Conservation (phyloP, 1,140 invertebrate genomes). For the Drosophila guanche region DNA sequence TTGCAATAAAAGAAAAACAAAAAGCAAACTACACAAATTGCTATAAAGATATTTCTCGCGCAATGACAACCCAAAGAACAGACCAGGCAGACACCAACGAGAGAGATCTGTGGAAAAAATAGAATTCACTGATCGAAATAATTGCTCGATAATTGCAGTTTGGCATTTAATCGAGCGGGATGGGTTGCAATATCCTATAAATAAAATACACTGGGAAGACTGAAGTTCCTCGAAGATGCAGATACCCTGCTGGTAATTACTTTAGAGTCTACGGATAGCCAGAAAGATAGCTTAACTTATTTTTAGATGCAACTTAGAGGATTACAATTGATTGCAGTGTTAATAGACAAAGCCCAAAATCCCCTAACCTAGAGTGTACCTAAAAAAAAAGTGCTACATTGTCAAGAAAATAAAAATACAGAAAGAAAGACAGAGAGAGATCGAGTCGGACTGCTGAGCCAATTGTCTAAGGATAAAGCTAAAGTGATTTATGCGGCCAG, state of each 20-base stretch:
- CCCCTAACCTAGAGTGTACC: no score
- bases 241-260: conserved; percentile 8
- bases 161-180: conserved; percentile 61
- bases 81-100: conserved; percentile 45
- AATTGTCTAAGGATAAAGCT: conserved; percentile 38
- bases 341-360: no score
- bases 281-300: no score
- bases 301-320: no score
- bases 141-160: conserved; percentile 56
- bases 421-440: background rate
- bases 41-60: conserved; percentile 44
- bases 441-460: background rate
- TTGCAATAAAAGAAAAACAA: conserved; percentile 33
- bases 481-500: conserved; percentile 70
- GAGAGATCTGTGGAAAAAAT: conserved; percentile 31
- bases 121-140: conserved; percentile 56
- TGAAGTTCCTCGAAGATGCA: no score
- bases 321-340: no score
- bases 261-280: background rate
- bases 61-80: conserved; percentile 31
- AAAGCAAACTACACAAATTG: conserved; percentile 31
- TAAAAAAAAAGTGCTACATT: no score
- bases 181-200: conserved; percentile 29
- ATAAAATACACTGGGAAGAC: conserved; percentile 38
- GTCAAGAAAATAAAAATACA: background rate